A percentile compares a stretch with the other conserved stretches of the same genome.
phyloP scores from a whole-genome alignment of 2,888 invertebrate genomes.

The Ennomos fuscantarius region DNA sequence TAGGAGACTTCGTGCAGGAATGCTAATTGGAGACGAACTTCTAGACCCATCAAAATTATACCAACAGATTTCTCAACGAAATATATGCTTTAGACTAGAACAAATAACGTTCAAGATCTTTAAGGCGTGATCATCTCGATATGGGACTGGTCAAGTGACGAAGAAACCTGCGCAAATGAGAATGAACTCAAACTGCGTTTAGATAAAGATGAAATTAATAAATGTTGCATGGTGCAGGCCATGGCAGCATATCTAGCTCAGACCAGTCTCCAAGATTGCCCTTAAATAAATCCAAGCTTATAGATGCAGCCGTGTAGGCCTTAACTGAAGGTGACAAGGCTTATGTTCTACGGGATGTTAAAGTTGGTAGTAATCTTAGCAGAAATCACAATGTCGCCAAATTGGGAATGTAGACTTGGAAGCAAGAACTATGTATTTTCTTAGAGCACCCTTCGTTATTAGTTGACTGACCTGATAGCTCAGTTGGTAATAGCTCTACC shows the following conservation, averaged over 20 bases:
- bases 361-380: constrained; percentile 35
- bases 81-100: constrained; percentile 38
- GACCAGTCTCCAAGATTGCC: constrained; percentile 59
- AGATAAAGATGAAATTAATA: constrained; percentile 39
- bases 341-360: constrained; percentile 30
- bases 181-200: constrained; percentile 44
- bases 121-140: constrained; percentile 27
- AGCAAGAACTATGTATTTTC: constrained; percentile 42
- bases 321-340: constrained; percentile 41
- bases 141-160: constrained; percentile 42
- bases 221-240: constrained; percentile 39
- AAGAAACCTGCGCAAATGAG: constrained; percentile 29
- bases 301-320: constrained; percentile 32
- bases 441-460: constrained; percentile 27
- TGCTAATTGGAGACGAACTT: constrained; percentile 62
- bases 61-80: constrained; percentile 31
- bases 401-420: constrained; percentile 57
- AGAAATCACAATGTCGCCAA: constrained; percentile 59
- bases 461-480: too few species aligned
- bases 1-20: constrained; percentile 55
- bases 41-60: constrained; percentile 54
- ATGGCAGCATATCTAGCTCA: constrained; percentile 62
- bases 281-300: constrained; percentile 53
- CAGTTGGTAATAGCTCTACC: too few species aligned
- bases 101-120: constrained; percentile 37